Conservation (phyloP, 2,888 invertebrate genomes). For the Nomada ruficornis region DNA sequence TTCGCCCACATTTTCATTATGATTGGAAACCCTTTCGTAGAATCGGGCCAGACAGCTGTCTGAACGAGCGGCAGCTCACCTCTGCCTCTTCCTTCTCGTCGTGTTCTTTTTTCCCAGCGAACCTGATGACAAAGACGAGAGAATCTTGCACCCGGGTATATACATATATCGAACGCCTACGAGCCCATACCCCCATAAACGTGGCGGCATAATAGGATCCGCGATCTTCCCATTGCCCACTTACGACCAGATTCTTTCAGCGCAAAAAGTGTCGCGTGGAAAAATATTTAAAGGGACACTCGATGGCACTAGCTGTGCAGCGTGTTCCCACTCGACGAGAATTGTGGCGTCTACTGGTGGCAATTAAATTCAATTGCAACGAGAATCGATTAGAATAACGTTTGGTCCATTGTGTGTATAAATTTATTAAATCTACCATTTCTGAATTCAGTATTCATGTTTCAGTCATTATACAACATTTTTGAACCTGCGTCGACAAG, state of each 20-base stretch:
- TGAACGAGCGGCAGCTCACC: slow-evolving; percentile 36
- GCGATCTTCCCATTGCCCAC: slow-evolving; percentile 69
- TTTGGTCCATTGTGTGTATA: no score
- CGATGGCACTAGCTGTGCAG: not conserved
- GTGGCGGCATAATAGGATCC: slow-evolving; percentile 63
- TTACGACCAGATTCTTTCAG: slow-evolving; percentile 65
- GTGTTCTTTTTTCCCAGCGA: slow-evolving; percentile 26
- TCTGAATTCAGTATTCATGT: no score
- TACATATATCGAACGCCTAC: slow-evolving; percentile 41
- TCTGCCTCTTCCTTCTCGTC: slow-evolving; percentile 47
- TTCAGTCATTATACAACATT: no score
- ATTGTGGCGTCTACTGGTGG: slow-evolving; percentile 21
- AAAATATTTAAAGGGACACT: not conserved
- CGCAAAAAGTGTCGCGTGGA: not conserved
- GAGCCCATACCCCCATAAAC: slow-evolving; percentile 57
- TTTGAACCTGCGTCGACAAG: no score
- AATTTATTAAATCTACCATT: no score
- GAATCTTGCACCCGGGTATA: slow-evolving; percentile 26
- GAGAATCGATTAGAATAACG: no score
- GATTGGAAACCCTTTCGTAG: slow-evolving; percentile 64
- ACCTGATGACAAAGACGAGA: slow-evolving; percentile 57
- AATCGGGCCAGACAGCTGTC: slow-evolving; percentile 73
- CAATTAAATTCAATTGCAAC: not conserved
- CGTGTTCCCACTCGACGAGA: not conserved
- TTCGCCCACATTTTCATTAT: slow-evolving; percentile 62